These are phyloP conservation scores for Saccostrea glomerata DNA, from an alignment of 1,140 invertebrate species.

Conservation along the genomic window DNA sequence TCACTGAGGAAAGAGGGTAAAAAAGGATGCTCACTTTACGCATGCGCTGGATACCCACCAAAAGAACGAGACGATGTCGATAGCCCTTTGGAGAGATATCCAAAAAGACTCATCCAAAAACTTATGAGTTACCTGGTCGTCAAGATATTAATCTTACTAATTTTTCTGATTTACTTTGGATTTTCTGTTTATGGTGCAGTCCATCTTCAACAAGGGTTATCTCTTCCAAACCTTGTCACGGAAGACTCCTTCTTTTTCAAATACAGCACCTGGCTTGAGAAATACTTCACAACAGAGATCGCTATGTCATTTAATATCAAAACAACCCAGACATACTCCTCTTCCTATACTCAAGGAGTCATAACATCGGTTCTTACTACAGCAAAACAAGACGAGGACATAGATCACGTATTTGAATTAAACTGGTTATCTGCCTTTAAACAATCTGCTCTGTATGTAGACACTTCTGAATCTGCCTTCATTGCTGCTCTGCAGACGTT, in stretches of 20 bases:
- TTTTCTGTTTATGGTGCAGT: slow-evolving; percentile 92
- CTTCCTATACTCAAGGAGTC: neutral
- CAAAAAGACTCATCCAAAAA: slow-evolving; percentile 46
- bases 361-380: neutral
- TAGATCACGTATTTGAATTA: neutral
- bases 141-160: slow-evolving; percentile 84
- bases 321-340: slow-evolving; percentile 16
- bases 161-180: slow-evolving; percentile 89
- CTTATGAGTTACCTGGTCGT: slow-evolving; percentile 8
- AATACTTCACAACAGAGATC: slow-evolving; percentile 48
- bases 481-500: slow-evolving; percentile 73
- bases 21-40: slow-evolving; percentile 32
- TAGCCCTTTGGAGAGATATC: slow-evolving; percentile 45
- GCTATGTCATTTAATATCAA: slow-evolving; percentile 52
- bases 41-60: slow-evolving; percentile 40
- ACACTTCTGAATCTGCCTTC: neutral
- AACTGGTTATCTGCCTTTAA: slow-evolving; percentile 24
- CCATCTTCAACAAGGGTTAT: slow-evolving; percentile 91
- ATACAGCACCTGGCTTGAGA: slow-evolving; percentile 41
- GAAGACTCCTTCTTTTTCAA: slow-evolving; percentile 71
- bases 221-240: slow-evolving; percentile 80
- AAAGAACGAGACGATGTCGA: slow-evolving; percentile 46
- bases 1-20: slow-evolving; percentile 39
- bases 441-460: neutral
- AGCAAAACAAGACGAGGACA: neutral